Conservation (phyloP, 2,888 invertebrate species). For the Diaperis boleti region DNA sequence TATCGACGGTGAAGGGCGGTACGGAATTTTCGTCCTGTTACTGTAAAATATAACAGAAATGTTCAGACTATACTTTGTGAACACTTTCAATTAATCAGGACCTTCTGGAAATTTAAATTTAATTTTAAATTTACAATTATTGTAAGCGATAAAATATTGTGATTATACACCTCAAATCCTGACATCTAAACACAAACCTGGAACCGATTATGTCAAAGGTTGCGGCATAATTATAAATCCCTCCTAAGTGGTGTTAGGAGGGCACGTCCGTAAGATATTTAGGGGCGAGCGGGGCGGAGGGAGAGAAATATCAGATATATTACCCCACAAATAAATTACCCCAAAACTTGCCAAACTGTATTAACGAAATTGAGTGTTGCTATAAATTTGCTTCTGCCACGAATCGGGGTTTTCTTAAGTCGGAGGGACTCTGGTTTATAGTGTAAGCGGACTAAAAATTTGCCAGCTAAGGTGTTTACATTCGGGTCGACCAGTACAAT, state of each 20-base stretch:
- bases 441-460: conserved; percentile 2
- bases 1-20: too few species aligned
- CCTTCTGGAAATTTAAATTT: too few species aligned
- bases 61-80: too few species aligned
- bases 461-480: conserved; percentile 2
- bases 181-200: too few species aligned
- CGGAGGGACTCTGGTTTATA: neutral
- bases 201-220: too few species aligned
- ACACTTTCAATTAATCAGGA: too few species aligned
- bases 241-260: conserved; percentile 34
- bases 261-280: conserved; percentile 38
- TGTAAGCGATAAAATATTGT: too few species aligned
- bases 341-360: conserved; percentile 56
- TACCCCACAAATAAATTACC: conserved; percentile 55
- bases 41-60: too few species aligned
- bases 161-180: too few species aligned
- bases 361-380: conserved; percentile 59
- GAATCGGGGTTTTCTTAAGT: conserved; percentile 4
- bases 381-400: conserved; percentile 53
- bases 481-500: neutral
- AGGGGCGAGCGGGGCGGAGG: conserved; percentile 39
- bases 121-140: too few species aligned
- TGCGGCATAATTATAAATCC: too few species aligned
- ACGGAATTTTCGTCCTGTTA: too few species aligned
- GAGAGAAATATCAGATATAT: conserved; percentile 49